Percentiles rank a stretch among this genome's conserved stretches.
Evolutionary conservation across 30 jellyfish, hydroid and myxozoan genomes (phyloP).

Genomic region (Aurelia aurita complex sp. Pacific): DNA sequence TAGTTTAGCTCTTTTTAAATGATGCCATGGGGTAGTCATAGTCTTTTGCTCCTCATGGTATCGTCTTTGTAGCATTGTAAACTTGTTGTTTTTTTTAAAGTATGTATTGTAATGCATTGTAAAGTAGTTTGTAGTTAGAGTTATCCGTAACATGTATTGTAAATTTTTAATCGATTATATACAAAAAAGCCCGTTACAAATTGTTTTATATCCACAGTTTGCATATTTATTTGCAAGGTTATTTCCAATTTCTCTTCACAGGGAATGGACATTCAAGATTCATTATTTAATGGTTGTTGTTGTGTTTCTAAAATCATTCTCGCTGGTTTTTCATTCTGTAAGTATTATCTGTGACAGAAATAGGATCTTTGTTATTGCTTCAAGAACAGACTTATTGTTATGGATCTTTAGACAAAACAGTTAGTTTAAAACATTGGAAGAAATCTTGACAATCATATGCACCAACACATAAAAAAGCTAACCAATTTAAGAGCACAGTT

Average conservation of each 20-base stretch:
- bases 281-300: conserved; percentile 97
- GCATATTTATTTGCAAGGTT: background rate
- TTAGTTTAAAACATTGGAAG: background rate
- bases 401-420: background rate
- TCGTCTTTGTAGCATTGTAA: too few species aligned
- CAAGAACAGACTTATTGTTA: background rate
- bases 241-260: conserved; percentile 9
- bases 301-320: conserved; percentile 74
- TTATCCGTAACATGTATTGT: too few species aligned
- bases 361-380: background rate
- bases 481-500: too few species aligned
- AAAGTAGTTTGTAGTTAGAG: too few species aligned
- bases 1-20: too few species aligned
- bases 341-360: background rate
- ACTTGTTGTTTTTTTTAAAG: too few species aligned
- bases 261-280: conserved; percentile 94
- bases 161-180: too few species aligned
- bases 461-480: too few species aligned
- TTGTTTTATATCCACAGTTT: background rate
- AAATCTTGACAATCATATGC: too few species aligned
- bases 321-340: conserved; percentile 92
- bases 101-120: too few species aligned
- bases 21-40: too few species aligned
- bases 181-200: background rate
- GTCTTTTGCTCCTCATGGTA: too few species aligned